Evolutionary conservation across 2,113 vertebrate genomes (phyloP).

Genomic region (Brachyhypopomus occidentalis): DNA sequence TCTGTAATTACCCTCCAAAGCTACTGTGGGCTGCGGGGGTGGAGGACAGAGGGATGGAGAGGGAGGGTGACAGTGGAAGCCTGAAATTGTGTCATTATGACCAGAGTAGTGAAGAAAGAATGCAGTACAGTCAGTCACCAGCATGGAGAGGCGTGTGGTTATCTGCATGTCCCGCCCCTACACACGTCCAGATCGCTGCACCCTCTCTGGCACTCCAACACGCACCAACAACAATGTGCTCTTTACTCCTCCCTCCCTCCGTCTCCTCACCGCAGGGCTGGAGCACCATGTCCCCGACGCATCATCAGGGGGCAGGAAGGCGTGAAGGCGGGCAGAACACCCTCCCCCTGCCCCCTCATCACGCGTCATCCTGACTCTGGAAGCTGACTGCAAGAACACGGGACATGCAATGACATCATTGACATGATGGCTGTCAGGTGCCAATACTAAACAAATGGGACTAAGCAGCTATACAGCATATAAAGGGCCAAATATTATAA

Average conservation of each 20-base stretch:
- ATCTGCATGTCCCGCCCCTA: not conserved
- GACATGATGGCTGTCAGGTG: constrained; percentile 36
- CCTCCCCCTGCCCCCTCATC: not conserved
- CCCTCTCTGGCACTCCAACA: not conserved
- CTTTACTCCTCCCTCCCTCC: not conserved
- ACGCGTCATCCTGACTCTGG: not conserved
- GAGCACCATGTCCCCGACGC: no score
- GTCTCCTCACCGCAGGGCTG: not conserved
- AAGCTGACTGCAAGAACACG: constrained; percentile 26
- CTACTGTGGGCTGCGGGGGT: constrained; percentile 48
- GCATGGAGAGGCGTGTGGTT: constrained; percentile 6
- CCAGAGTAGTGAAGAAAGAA: not conserved
- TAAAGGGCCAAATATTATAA: not conserved
- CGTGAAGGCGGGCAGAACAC: no score
- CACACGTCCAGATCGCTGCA: no score
- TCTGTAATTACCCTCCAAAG: constrained; percentile 65
- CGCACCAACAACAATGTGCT: not conserved
- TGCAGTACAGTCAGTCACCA: not conserved
- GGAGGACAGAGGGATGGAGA: constrained; percentile 19
- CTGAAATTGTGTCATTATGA: constrained; percentile 26
- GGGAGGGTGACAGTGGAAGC: constrained; percentile 31
- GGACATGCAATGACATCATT: constrained; percentile 25
- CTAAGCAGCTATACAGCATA: not conserved
- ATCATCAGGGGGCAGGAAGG: no score
- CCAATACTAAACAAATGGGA: not conserved